Percentiles rank a stretch among this genome's conserved stretches.
These are phyloP conservation scores for Nannobrachium achirus DNA, from an alignment of 2,113 vertebrate genomes.

Conservation along the genomic window DNA sequence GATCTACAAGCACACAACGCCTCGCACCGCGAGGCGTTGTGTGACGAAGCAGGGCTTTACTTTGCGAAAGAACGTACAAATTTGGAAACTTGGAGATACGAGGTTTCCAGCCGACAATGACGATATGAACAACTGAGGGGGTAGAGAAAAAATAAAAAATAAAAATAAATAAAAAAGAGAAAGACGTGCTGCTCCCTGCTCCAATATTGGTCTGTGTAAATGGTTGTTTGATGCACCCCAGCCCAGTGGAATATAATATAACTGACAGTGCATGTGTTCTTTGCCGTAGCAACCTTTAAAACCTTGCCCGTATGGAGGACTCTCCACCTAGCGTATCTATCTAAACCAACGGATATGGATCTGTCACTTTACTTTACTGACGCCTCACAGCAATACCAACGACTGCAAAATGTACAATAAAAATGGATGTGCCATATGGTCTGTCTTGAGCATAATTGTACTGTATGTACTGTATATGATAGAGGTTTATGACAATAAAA, in stretches of 20 bases:
- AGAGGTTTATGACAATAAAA: slow-evolving; percentile 75
- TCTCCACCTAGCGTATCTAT: slow-evolving; percentile 60
- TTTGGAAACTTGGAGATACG: no score
- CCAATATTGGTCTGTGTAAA: slow-evolving; percentile 60
- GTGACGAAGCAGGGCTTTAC: no score
- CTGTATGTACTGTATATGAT: slow-evolving; percentile 80
- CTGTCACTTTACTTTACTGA: slow-evolving; percentile 66
- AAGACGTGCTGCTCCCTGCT: slow-evolving; percentile 7
- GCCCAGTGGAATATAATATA: slow-evolving; percentile 67
- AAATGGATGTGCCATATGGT: slow-evolving; percentile 75
- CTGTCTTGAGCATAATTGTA: slow-evolving; percentile 77
- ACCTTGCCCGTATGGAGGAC: slow-evolving; percentile 50
- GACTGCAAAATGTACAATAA: slow-evolving; percentile 75
- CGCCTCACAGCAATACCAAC: slow-evolving; percentile 76
- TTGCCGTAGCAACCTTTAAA: slow-evolving; percentile 69
- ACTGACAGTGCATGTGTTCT: slow-evolving; percentile 77
- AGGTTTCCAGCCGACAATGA: no score
- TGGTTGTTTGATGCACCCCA: slow-evolving; percentile 57
- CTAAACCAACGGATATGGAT: slow-evolving; percentile 48
- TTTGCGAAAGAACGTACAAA: no score
- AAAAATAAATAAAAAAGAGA: slow-evolving; percentile 36
- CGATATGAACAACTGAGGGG: slow-evolving; percentile 42
- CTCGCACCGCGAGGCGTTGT: no score
- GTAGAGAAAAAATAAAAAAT: slow-evolving; percentile 30
- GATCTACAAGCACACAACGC: no score